phyloP scores from a whole-genome alignment of 64 coral and sea anemone species.

The Cladopsammia gracilis region DNA sequence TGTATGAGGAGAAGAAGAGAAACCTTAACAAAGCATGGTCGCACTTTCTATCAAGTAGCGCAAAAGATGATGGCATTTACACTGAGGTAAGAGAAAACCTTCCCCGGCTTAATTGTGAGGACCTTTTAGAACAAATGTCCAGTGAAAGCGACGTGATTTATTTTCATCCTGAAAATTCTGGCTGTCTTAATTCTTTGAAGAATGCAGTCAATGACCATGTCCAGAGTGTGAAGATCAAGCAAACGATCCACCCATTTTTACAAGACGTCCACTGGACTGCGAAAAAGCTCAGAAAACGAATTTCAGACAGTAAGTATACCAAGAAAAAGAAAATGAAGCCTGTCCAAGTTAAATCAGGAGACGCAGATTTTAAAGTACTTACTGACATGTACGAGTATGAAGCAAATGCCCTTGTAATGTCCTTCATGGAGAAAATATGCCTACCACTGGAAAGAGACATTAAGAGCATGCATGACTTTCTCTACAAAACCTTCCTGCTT shows the following conservation, averaged over 20 bases:
- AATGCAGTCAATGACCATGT: not conserved
- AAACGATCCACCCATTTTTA: slow-evolving; percentile 17
- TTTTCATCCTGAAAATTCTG: slow-evolving; percentile 2
- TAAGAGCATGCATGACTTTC: not conserved
- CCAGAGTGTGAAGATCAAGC: not conserved
- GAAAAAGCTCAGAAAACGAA: not conserved
- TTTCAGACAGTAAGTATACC: not conserved
- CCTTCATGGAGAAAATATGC: not conserved
- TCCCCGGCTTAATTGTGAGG: slow-evolving; percentile 44
- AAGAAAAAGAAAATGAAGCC: not conserved
- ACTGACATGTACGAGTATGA: not conserved
- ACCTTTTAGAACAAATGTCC: slow-evolving; percentile 40
- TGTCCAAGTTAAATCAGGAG: not conserved
- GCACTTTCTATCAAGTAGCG: not conserved
- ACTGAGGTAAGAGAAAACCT: slow-evolving; percentile 30
- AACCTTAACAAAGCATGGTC: slow-evolving; percentile 16
- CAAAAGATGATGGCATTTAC: not conserved
- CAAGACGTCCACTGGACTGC: not conserved
- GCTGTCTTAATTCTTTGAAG: not conserved
- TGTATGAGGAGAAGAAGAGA: not conserved
- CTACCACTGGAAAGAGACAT: not conserved
- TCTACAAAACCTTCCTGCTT: not conserved
- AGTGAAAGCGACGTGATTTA: slow-evolving; percentile 56
- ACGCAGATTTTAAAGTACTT: not conserved
- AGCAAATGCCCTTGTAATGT: not conserved